Evolutionary conservation across 2,113 vertebrate species (phyloP), one percentile per base, ranked within the genome.

Genomic region (Bubo blakistoni): DNA sequence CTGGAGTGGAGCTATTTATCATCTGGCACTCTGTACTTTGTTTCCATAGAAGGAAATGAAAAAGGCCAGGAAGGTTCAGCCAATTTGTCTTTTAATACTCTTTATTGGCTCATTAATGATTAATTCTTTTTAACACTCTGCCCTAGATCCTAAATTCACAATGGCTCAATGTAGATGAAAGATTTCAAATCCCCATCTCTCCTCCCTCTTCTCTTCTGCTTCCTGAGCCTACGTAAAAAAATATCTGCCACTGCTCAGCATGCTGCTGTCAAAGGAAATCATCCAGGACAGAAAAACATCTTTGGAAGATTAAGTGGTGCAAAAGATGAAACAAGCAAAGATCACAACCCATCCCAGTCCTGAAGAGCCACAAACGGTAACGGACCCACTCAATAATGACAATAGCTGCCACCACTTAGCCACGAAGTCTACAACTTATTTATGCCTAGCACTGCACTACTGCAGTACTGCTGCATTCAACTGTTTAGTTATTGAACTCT

Each of bases 21-120:
- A 96, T 90, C 96, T 96, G 80, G 96, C 34, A 58, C 52, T 61
- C 81, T 89, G 40, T 49, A 81, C 72, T 97, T 96, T 76, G 32
- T 86, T 97, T 96, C 92, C 84, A 88, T 7, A 91, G 89, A 93
- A 93, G 86, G 95, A 94, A 97, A 95, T 85, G 22, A 92, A 96
- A 87, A 72, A 92, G 88, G 96, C 65, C 90, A 96, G 58, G 55
- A 81, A 96, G 47, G 93, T 97, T 98, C 95, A 97, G 94, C 92
- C 96, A 97, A 95, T 95, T 92, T 97, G 86, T 93, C 95, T 94
- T 98, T 96, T 97, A 97, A 97, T 93, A 93, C 52, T 71, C 81
- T 96, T 98, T 97, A 97, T 81, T 96, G 96, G 87, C 77, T 97
- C 93, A 94, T 98, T 98, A 97, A 96, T 91, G 67, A 98, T 96